These are phyloP conservation scores for Melinaea menophilus DNA, from an alignment of 2,888 invertebrate genomes.

Conservation along the genomic window DNA sequence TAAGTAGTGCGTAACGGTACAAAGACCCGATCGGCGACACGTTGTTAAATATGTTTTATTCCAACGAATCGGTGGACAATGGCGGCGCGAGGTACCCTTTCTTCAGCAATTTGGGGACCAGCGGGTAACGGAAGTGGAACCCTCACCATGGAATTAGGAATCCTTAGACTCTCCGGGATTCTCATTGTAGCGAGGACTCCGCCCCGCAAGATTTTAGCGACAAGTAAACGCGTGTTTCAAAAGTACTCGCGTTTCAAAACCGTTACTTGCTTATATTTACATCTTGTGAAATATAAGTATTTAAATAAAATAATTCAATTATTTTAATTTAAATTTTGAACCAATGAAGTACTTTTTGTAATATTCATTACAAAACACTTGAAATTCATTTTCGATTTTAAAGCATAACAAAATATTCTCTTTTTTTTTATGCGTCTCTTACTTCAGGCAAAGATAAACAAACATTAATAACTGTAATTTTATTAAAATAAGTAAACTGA, in stretches of 20 bases:
- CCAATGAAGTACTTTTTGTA: too few species aligned
- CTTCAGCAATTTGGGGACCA: conserved; percentile 72
- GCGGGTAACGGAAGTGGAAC: conserved; percentile 70
- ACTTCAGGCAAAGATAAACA: too few species aligned
- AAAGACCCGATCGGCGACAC: conserved; percentile 71
- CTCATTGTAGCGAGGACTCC: conserved; percentile 64
- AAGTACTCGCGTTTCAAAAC: conserved; percentile 36
- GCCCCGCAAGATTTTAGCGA: conserved; percentile 58
- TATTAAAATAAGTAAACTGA: too few species aligned
- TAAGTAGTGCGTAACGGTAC: conserved; percentile 70
- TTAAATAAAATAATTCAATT: background rate
- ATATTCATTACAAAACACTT: too few species aligned
- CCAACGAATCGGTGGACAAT: conserved; percentile 76
- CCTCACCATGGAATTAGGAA: conserved; percentile 66
- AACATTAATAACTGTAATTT: too few species aligned
- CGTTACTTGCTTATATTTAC: conserved; percentile 11
- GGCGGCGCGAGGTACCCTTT: conserved; percentile 65
- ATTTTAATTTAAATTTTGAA: conserved; percentile 9
- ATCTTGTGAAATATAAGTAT: background rate
- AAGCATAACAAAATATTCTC: too few species aligned
- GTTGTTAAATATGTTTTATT: conserved; percentile 70
- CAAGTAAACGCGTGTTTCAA: conserved; percentile 67
- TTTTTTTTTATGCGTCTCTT: too few species aligned
- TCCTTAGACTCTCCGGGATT: conserved; percentile 66
- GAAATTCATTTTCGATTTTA: too few species aligned